A percentile compares a stretch with the other conserved stretches of the same genome.
Evolutionary conservation across 2,113 vertebrate species (phyloP).

Genomic region (Carassius carassius): DNA sequence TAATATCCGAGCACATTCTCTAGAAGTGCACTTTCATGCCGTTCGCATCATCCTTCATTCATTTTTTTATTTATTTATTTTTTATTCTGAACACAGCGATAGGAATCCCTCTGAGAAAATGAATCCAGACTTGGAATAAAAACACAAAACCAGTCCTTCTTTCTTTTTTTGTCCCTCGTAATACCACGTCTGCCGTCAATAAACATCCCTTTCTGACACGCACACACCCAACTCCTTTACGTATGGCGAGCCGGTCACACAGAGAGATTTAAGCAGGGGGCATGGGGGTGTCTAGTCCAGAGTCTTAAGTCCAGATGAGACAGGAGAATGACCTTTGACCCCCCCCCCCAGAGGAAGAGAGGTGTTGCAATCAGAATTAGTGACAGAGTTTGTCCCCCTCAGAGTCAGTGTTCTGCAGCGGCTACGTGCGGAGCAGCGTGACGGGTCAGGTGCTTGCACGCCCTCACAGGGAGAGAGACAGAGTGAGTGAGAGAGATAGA

Average conservation of each 20-base stretch:
- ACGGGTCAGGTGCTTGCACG: conserved; percentile 81
- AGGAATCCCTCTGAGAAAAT: conserved; percentile 58
- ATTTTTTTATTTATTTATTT: conserved; percentile 20
- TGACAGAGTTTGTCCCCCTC: conserved; percentile 44
- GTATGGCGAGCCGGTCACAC: conserved; percentile 3
- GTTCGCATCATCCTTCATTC: conserved; percentile 52
- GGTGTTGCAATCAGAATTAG: conserved; percentile 74
- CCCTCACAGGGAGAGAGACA: conserved; percentile 78
- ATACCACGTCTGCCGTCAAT: conserved; percentile 8
- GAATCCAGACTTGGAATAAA: conserved; percentile 60
- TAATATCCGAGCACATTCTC: conserved; percentile 59
- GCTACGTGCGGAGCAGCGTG: conserved; percentile 79
- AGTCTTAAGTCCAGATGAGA: conserved; percentile 47
- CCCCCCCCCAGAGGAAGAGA: conserved; percentile 60
- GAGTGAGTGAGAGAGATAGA: conserved; percentile 48
- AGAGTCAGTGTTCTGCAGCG: conserved; percentile 73
- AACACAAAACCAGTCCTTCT: conserved; percentile 52
- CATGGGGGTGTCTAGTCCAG: conserved; percentile 33
- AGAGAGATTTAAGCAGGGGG: conserved; percentile 37
- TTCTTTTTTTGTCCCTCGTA: conserved; percentile 26
- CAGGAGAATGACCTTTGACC: conserved; percentile 45
- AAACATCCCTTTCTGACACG: conserved; percentile 66
- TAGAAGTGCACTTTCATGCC: neutral
- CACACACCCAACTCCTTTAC: conserved; percentile 31
- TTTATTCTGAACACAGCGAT: conserved; percentile 5